Conservation (phyloP, 2,113 vertebrate genomes). For the Dunckerocampus dactyliophorus region DNA sequence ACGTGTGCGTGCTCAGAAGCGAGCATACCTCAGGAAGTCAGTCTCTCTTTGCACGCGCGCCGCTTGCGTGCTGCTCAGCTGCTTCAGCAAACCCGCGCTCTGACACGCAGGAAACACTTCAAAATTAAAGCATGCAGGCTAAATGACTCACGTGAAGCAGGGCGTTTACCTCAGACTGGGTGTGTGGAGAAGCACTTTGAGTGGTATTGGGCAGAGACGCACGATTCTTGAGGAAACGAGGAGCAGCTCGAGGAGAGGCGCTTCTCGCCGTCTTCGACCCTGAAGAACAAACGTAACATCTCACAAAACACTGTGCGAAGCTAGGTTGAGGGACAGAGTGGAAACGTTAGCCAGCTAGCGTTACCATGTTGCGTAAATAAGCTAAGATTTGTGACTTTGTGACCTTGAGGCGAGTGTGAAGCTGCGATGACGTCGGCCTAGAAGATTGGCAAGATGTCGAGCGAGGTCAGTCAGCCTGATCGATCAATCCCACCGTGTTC, state of each 20-base stretch:
- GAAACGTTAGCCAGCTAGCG: neutral
- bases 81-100: slow-evolving; percentile 60
- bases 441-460: neutral
- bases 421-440: too few species aligned
- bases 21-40: slow-evolving; percentile 78
- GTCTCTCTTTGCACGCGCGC: slow-evolving; percentile 50
- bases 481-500: neutral
- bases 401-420: neutral
- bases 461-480: neutral
- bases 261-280: slow-evolving; percentile 49
- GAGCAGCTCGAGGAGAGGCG: slow-evolving; percentile 34
- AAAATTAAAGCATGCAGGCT: neutral
- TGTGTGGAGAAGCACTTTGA: neutral
- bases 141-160: too few species aligned
- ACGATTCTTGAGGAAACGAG: slow-evolving; percentile 56
- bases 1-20: neutral
- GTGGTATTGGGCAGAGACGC: slow-evolving; percentile 22
- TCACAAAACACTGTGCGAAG: too few species aligned
- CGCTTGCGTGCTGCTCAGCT: slow-evolving; percentile 57
- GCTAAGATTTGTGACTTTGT: too few species aligned
- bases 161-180: slow-evolving; percentile 57
- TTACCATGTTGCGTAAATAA: neutral
- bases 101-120: slow-evolving; percentile 36
- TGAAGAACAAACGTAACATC: slow-evolving; percentile 18
- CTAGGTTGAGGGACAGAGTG: too few species aligned